These are phyloP conservation scores for Silurus lanzhouensis DNA, from an alignment of 2,797 vertebrate species.

Conservation along the genomic window DNA sequence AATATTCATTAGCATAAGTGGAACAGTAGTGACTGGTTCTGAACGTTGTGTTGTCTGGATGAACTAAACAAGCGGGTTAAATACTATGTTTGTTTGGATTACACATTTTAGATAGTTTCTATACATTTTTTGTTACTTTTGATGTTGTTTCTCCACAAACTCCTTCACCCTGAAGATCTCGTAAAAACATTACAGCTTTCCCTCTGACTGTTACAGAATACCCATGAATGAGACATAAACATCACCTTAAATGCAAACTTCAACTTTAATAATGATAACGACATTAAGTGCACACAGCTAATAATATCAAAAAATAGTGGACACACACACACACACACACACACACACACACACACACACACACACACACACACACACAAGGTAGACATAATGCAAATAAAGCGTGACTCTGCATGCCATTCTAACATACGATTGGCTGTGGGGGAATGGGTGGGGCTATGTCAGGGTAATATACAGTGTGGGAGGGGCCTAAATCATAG, in stretches of 20 bases:
- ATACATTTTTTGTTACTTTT: not conserved
- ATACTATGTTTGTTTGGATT: not conserved
- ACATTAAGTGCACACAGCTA: not conserved
- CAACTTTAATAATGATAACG: not conserved
- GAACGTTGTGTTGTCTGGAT: not conserved
- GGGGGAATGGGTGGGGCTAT: not conserved
- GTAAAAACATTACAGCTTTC: not conserved
- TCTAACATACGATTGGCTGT: not conserved
- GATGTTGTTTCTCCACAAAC: not conserved
- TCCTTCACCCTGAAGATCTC: too few relatives aligned
- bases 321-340: not conserved
- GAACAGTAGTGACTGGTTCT: not conserved
- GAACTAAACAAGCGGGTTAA: not conserved
- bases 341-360: not conserved
- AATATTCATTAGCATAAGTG: not conserved
- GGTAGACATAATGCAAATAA: not conserved
- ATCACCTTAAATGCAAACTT: not conserved
- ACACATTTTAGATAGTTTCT: not conserved
- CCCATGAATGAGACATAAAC: not conserved
- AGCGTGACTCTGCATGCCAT: too few relatives aligned
- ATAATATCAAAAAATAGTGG: not conserved
- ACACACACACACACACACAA: not conserved
- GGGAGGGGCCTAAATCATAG: conserved; percentile 4
- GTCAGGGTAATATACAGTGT: conserved; percentile 12
- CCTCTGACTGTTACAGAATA: not conserved